A percentile compares a stretch with the other conserved stretches of the same genome.
phyloP scores from a whole-genome alignment of 2,888 invertebrate genomes.

The Synanthedon andrenaeformis region DNA sequence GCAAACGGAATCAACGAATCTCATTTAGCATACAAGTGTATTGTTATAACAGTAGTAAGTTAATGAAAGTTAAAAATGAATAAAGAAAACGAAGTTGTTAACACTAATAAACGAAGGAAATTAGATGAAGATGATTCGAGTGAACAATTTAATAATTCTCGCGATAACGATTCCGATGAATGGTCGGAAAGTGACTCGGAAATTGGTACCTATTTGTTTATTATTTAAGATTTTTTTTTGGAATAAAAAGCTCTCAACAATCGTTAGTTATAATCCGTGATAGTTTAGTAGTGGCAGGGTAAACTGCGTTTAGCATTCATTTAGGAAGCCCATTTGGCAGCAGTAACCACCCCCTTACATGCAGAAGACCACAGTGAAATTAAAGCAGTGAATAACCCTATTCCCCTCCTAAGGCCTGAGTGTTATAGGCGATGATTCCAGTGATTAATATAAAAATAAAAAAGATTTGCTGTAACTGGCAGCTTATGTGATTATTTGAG shows the following conservation, averaged over 20 bases:
- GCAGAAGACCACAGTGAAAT: no score
- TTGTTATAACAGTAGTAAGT: not conserved
- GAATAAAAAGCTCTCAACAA: not conserved
- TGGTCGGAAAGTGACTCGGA: slow-evolving; percentile 53
- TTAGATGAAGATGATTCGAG: slow-evolving; percentile 32
- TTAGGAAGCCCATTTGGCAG: no score
- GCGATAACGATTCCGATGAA: slow-evolving; percentile 44
- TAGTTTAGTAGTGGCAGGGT: no score
- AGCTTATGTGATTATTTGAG: no score
- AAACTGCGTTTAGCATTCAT: no score
- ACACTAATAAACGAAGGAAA: slow-evolving; percentile 45
- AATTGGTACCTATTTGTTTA: slow-evolving; percentile 21
- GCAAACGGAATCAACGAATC: not conserved
- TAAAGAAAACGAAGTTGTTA: slow-evolving; percentile 42
- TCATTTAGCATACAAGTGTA: not conserved
- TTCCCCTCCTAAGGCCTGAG: no score
- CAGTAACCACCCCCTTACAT: no score
- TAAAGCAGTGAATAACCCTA: no score
- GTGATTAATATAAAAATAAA: no score
- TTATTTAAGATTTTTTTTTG: not conserved
- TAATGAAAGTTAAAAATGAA: slow-evolving; percentile 25
- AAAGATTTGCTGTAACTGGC: no score
- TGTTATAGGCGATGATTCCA: no score
- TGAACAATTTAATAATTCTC: slow-evolving; percentile 25
- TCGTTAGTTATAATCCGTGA: no score